Evolutionary conservation across 2,797 vertebrate genomes (phyloP).

Genomic region (Potorous gilbertii): DNA sequence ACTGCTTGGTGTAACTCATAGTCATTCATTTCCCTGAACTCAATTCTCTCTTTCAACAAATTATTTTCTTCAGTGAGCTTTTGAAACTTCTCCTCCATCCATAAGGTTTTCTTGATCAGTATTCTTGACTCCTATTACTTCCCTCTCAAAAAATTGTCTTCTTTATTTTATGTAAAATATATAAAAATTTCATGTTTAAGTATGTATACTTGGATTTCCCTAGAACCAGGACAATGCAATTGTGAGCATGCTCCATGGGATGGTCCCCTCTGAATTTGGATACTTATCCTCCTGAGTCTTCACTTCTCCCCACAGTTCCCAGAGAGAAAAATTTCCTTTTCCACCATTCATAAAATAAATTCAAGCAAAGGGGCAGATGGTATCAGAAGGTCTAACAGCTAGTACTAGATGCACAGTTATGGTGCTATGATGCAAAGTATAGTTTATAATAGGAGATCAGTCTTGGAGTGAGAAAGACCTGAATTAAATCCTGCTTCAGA

Average conservation of each 20-base stretch:
- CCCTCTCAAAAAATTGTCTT: neutral
- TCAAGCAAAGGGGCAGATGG: neutral
- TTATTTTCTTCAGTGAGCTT: no score
- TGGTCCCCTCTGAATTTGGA: neutral
- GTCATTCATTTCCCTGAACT: no score
- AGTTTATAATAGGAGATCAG: neutral
- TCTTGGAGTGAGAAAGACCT: neutral
- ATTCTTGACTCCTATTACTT: neutral
- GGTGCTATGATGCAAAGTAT: neutral
- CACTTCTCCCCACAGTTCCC: neutral
- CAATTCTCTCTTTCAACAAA: no score
- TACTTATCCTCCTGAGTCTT: neutral
- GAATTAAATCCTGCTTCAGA: neutral
- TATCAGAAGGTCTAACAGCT: neutral
- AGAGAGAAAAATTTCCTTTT: neutral
- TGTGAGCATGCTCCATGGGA: neutral
- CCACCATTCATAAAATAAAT: neutral
- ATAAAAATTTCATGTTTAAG: neutral
- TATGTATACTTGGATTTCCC: neutral
- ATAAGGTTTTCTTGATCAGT: neutral
- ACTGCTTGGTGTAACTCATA: no score
- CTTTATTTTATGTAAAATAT: neutral
- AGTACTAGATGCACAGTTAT: neutral
- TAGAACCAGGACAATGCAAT: neutral
- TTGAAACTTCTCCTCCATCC: no score